Conservation (phyloP, 2,797 vertebrate genomes). For the Clarias pachynema region DNA sequence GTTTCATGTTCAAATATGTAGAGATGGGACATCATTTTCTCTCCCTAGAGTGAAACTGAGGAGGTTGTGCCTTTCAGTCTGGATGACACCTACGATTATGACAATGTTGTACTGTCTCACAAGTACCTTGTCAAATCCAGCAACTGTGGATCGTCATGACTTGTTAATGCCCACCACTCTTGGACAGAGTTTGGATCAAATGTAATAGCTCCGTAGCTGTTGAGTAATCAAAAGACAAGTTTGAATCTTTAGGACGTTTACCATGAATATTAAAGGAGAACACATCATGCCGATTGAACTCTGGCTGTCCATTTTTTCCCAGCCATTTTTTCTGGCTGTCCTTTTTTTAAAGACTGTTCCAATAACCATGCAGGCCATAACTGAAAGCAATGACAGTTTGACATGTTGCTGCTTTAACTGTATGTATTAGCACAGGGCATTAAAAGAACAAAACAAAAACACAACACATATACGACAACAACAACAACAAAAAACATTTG, state of each 20-base stretch:
- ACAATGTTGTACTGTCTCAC: conserved; percentile 70
- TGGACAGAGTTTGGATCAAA: conserved; percentile 16
- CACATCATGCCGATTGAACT: neutral
- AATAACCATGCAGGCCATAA: conserved; percentile 10
- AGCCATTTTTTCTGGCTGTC: neutral
- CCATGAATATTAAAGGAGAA: conserved; percentile 8
- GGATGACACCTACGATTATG: conserved; percentile 80
- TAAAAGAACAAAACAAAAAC: conserved; percentile 7
- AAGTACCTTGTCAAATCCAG: conserved; percentile 63
- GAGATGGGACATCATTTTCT: conserved; percentile 29
- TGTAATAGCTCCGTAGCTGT: conserved; percentile 2
- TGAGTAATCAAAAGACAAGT: conserved; percentile 23
- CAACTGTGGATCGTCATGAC: conserved; percentile 43
- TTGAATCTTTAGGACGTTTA: neutral
- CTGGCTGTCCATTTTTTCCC: neutral
- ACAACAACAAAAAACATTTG: conserved; percentile 23
- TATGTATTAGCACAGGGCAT: conserved; percentile 22
- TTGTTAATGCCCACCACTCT: conserved; percentile 2
- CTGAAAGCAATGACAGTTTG: neutral
- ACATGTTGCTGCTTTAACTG: conserved; percentile 18
- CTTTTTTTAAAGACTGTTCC: neutral
- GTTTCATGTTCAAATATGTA: conserved; percentile 23
- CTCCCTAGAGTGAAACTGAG: conserved; percentile 58
- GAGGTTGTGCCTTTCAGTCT: conserved; percentile 74
- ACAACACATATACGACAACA: neutral